Percentiles rank a stretch among this genome's conserved stretches.
These are phyloP conservation scores for Chaetorhynchus papuensis DNA, from an alignment of 2,113 vertebrate species.

Conservation along the genomic window DNA sequence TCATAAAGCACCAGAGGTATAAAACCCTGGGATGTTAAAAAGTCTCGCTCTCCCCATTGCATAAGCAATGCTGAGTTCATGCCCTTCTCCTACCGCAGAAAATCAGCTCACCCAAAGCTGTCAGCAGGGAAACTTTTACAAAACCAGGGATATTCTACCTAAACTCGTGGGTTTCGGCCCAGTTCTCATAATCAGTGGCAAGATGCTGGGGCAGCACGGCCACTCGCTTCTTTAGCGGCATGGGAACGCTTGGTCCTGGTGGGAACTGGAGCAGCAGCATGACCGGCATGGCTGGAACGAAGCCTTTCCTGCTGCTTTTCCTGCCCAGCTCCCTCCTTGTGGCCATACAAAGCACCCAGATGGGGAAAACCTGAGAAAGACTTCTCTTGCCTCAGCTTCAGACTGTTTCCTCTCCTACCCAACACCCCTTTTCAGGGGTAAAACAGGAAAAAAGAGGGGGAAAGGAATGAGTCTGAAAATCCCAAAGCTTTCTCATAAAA, in stretches of 20 bases:
- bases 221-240: rapidly evolving
- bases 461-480: neutral
- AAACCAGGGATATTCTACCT: neutral
- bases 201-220: neutral
- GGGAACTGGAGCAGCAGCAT: neutral
- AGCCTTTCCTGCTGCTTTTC: neutral
- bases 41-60: neutral
- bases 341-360: neutral
- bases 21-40: neutral
- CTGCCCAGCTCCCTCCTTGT: neutral
- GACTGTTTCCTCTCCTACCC: neutral
- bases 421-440: neutral
- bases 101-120: neutral
- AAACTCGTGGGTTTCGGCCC: rapidly evolving
- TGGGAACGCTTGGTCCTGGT: neutral
- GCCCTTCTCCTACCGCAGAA: neutral
- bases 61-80: neutral
- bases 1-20: neutral
- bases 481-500: neutral
- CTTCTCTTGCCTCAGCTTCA: neutral
- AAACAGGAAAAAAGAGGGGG: neutral
- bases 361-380: neutral
- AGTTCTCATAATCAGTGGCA: neutral
- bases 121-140: neutral
- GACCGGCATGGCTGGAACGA: rapidly evolving